Conservation (phyloP, 2,888 invertebrate species). For the Hyposoter dolosus region DNA sequence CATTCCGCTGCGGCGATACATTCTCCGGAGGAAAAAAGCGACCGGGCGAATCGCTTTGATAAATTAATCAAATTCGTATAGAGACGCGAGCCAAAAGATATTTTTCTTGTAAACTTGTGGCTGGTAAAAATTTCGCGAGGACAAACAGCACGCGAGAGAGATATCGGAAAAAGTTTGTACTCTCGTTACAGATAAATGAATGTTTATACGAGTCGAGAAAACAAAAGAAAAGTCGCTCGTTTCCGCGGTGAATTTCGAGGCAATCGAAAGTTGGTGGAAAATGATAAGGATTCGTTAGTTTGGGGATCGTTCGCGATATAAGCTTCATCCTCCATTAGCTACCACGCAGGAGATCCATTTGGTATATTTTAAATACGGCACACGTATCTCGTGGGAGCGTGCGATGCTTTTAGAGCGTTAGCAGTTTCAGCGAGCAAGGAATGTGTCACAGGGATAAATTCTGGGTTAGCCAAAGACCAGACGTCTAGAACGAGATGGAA, state of each 20-base stretch:
- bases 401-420: conserved; percentile 48
- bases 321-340: not conserved
- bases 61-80: conserved; percentile 1
- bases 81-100: not conserved
- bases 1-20: not conserved
- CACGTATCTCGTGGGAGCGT: conserved; percentile 42
- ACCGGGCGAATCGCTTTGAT: not conserved
- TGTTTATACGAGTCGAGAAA: not conserved
- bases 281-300: not conserved
- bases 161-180: not conserved
- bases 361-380: conserved; percentile 38
- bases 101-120: not conserved
- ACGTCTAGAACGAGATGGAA: conserved; percentile 45
- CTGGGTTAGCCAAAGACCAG: conserved; percentile 57
- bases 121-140: not conserved
- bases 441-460: conserved; percentile 62
- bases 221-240: not conserved
- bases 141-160: not conserved
- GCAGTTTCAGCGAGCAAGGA: conserved; percentile 52
- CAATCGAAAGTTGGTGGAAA: conserved; percentile 10
- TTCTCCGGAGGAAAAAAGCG: not conserved
- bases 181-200: not conserved
- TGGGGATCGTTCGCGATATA: conserved; percentile 27
- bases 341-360: not conserved
- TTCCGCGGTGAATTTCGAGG: not conserved